These are phyloP conservation scores for Linepithema humile DNA, from an alignment of 1,140 invertebrate genomes.

Conservation along the genomic window DNA sequence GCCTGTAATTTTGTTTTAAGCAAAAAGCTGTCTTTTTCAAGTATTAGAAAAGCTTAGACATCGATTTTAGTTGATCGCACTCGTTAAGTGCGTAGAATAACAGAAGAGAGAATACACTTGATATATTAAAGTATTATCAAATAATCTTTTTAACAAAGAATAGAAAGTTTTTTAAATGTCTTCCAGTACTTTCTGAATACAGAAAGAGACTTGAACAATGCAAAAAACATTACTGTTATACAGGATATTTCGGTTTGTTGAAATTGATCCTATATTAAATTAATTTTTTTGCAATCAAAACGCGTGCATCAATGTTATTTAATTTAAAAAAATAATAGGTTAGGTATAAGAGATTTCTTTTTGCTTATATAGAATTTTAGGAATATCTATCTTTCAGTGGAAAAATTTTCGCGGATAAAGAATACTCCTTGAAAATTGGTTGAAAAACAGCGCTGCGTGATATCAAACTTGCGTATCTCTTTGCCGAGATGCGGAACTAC, in stretches of 20 bases:
- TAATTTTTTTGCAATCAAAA: neutral
- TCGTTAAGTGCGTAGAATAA: no score
- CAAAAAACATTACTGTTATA: neutral
- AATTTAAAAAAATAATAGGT: no score
- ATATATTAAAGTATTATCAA: neutral
- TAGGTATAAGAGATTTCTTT: neutral
- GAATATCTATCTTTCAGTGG: neutral
- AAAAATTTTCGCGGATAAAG: conserved; percentile 25
- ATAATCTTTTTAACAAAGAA: neutral
- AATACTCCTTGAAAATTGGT: neutral
- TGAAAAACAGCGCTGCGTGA: neutral
- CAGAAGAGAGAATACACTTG: neutral
- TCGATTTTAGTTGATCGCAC: conserved; percentile 29
- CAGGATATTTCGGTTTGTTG: neutral
- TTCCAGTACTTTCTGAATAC: neutral
- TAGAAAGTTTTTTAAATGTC: neutral
- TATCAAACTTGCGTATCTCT: conserved; percentile 6
- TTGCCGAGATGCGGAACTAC: neutral
- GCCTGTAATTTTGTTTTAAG: neutral
- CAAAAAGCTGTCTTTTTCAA: conserved; percentile 2
- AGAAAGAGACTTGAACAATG: neutral
- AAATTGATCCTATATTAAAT: neutral
- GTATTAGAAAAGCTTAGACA: neutral
- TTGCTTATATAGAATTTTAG: neutral
- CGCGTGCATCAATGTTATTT: neutral